Percentiles rank a stretch among this genome's conserved stretches.
phyloP scores from a whole-genome alignment of 2,797 vertebrate genomes.

The Petrocephalus sullivani region DNA sequence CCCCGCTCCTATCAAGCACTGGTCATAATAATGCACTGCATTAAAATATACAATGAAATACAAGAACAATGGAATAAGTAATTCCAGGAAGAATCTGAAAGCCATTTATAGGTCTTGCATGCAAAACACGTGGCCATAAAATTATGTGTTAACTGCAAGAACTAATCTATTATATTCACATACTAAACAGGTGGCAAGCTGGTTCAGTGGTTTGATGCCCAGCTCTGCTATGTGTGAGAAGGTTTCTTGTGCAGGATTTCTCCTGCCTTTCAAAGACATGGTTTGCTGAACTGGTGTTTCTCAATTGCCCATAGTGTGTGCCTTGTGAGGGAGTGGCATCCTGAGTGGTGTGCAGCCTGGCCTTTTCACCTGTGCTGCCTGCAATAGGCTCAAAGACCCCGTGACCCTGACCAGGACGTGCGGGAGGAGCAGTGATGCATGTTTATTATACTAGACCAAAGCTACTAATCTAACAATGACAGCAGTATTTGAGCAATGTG shows the following conservation, averaged over 20 bases:
- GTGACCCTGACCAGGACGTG: background rate
- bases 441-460: background rate
- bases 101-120: background rate
- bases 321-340: background rate
- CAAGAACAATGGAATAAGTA: background rate
- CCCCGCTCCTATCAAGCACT: background rate
- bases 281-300: background rate
- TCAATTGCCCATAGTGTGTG: background rate
- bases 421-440: background rate
- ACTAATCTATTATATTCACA: background rate
- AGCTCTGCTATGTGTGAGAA: background rate
- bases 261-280: background rate
- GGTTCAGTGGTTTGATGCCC: background rate
- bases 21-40: background rate
- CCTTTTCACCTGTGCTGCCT: background rate
- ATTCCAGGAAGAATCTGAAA: background rate
- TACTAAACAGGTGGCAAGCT: background rate
- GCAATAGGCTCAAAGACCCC: background rate
- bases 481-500: background rate
- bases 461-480: background rate
- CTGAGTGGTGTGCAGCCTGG: background rate
- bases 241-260: background rate
- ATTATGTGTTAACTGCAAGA: background rate
- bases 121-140: background rate
- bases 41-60: background rate